These are phyloP conservation scores for Okapia johnstoni DNA, from an alignment of 2,113 vertebrate species.

Conservation along the genomic window DNA sequence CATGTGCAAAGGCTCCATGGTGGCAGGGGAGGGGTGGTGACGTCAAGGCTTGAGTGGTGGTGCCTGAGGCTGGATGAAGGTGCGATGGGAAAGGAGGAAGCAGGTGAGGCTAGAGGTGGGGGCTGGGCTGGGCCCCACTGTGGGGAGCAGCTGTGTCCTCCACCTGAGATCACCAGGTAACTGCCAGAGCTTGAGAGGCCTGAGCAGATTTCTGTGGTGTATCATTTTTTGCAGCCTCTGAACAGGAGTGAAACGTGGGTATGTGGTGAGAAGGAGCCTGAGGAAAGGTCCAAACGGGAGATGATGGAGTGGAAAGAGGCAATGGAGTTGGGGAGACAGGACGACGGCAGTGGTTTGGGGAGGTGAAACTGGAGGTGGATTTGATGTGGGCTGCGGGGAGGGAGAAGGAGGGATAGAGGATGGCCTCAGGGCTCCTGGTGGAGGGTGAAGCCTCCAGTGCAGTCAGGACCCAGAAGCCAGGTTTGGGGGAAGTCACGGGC, in stretches of 20 bases:
- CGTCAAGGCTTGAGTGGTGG: not conserved
- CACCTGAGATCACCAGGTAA: fast-evolving
- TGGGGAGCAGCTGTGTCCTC: not conserved
- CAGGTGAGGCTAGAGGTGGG: not conserved
- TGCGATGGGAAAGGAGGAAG: not conserved
- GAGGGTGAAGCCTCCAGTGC: not conserved
- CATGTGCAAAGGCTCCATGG: not conserved
- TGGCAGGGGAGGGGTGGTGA: not conserved
- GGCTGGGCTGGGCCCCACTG: not conserved
- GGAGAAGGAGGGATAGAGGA: not conserved
- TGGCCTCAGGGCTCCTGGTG: fast-evolving
- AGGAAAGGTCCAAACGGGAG: not conserved
- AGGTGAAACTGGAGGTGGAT: not conserved
- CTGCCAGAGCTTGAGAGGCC: not conserved
- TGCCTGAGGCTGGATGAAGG: not conserved
- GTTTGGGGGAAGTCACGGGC: not conserved
- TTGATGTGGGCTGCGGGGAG: not conserved
- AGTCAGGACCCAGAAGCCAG: not conserved
- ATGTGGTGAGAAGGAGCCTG: not conserved
- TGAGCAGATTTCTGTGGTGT: not conserved
- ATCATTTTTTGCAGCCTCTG: not conserved
- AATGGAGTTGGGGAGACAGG: not conserved
- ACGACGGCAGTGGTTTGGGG: not conserved
- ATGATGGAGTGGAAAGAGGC: not conserved
- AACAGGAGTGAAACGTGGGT: fast-evolving